A percentile compares a stretch with the other conserved stretches of the same genome.
Conservation (phyloP, 2,113 vertebrate genomes). For the Calyptomena viridis region DNA sequence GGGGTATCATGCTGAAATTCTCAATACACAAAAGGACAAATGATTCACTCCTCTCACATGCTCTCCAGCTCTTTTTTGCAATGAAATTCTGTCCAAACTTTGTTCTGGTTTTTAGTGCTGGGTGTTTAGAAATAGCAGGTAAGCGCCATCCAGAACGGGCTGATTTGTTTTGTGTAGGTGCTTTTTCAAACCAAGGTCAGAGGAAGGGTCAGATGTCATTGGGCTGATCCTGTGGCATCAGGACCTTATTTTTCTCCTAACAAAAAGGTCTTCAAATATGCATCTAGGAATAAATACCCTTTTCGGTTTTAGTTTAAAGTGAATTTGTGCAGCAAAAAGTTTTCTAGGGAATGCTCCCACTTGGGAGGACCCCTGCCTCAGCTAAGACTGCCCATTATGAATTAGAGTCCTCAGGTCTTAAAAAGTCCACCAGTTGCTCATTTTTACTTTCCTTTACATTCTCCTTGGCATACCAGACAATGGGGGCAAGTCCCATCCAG, state of each 20-base stretch:
- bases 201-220: not conserved
- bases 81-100: not conserved
- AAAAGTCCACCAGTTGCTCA: not conserved
- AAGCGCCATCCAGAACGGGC: not conserved
- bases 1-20: not conserved
- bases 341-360: not conserved
- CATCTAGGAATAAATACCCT: not conserved
- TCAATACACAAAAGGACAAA: not conserved
- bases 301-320: not conserved
- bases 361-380: not conserved
- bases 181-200: not conserved
- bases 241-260: not conserved
- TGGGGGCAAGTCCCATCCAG: not conserved
- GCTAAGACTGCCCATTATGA: rapidly evolving
- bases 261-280: not conserved
- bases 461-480: not conserved
- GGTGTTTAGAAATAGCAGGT: not conserved
- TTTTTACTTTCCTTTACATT: not conserved
- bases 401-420: not conserved
- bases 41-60: conserved; percentile 18
- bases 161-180: not conserved
- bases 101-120: not conserved
- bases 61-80: not conserved
- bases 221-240: not conserved
- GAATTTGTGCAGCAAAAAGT: not conserved